Percentiles rank a stretch among this genome's conserved stretches.
Conservation (phyloP, 2,113 vertebrate genomes). For the Pelobates fuscus region DNA sequence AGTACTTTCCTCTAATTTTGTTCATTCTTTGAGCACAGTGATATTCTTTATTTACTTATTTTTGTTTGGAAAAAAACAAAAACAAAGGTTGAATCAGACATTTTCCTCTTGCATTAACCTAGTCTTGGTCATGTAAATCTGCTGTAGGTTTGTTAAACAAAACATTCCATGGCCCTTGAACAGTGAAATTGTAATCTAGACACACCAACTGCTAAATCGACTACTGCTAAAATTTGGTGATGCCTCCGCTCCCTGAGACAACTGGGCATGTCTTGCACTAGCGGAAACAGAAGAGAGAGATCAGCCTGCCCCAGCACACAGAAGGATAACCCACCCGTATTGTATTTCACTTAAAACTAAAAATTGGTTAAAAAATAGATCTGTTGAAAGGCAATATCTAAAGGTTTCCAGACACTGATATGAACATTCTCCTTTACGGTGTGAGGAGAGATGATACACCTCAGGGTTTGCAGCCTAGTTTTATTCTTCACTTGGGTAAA, state of each 20-base stretch:
- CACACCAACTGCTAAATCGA: slow-evolving; percentile 15
- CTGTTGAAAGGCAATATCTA: slow-evolving; percentile 67
- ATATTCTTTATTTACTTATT: too few relatives aligned
- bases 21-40: too few relatives aligned
- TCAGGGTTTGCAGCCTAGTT: slow-evolving; percentile 46
- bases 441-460: slow-evolving; percentile 56
- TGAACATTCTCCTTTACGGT: slow-evolving; percentile 61
- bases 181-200: background rate
- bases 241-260: slow-evolving; percentile 51
- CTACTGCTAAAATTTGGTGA: slow-evolving; percentile 45
- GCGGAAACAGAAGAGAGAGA: slow-evolving; percentile 39
- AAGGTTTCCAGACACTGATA: slow-evolving; percentile 62
- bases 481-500: slow-evolving; percentile 25
- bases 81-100: too few relatives aligned
- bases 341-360: slow-evolving; percentile 62
- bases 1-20: too few relatives aligned
- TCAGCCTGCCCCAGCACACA: slow-evolving; percentile 57
- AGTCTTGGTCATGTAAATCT: too few relatives aligned
- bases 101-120: too few relatives aligned
- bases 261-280: slow-evolving; percentile 39
- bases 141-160: too few relatives aligned
- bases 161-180: too few relatives aligned
- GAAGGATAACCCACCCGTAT: slow-evolving; percentile 56
- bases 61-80: too few relatives aligned
- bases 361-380: slow-evolving; percentile 66